These are phyloP conservation scores for Probosciger aterrimus DNA, from an alignment of 2,113 vertebrate species.

Conservation along the genomic window DNA sequence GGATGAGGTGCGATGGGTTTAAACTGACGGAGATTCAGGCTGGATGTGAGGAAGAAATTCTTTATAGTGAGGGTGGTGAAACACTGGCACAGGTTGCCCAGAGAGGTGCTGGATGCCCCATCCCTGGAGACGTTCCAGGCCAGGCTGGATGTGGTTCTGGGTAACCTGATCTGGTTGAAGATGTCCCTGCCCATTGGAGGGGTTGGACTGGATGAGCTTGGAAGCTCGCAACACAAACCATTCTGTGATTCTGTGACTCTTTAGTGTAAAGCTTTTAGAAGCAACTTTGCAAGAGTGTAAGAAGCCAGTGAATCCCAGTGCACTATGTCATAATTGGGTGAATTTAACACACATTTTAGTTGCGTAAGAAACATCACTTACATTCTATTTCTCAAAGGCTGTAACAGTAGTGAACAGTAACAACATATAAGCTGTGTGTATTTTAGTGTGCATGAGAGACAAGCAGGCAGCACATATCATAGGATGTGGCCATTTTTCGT, in stretches of 20 bases:
- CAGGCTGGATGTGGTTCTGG: too few relatives aligned
- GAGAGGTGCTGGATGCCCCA: background rate
- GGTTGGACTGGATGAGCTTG: background rate
- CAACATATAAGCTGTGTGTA: rapidly evolving
- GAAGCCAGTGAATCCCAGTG: background rate
- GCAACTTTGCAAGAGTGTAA: background rate
- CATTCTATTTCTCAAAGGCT: background rate
- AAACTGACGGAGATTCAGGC: background rate
- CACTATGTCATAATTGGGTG: background rate
- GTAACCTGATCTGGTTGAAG: too few relatives aligned
- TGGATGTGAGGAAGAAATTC: background rate
- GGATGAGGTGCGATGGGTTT: background rate
- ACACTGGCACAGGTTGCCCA: background rate
- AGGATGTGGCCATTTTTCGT: background rate
- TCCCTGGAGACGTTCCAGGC: background rate
- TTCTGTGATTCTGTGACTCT: background rate
- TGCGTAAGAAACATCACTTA: background rate
- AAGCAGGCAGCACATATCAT: rapidly evolving
- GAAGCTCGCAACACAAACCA: background rate
- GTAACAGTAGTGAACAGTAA: background rate
- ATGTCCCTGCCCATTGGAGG: background rate
- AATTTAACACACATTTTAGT: background rate
- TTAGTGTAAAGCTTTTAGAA: background rate
- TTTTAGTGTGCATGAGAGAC: background rate
- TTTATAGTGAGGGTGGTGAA: background rate